phyloP scores from a whole-genome alignment of 2,888 invertebrate genomes.

The Harmothoe impar region DNA sequence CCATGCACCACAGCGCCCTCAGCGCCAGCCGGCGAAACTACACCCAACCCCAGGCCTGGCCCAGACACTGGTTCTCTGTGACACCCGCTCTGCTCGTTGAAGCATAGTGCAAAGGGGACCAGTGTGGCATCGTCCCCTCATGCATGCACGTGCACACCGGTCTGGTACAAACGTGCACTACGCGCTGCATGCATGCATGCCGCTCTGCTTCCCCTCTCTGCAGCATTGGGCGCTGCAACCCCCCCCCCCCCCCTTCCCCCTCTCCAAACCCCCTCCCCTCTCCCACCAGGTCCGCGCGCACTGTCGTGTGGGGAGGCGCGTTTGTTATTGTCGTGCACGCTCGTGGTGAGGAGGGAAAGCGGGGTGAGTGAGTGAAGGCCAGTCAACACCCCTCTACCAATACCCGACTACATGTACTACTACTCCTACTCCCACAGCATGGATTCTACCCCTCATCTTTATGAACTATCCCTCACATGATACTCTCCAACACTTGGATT shows the following conservation, averaged over 20 bases:
- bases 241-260: neutral
- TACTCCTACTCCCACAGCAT: neutral
- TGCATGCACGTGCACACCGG: too few species aligned
- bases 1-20: neutral
- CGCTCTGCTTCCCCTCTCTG: neutral
- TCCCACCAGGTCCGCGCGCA: neutral
- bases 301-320: neutral
- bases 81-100: too few species aligned
- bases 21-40: neutral
- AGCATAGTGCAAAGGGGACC: too few species aligned
- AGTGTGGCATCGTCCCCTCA: too few species aligned
- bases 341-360: neutral
- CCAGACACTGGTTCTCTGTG: too few species aligned
- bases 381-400: neutral
- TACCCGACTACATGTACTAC: neutral
- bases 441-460: neutral
- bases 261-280: neutral
- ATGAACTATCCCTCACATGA: neutral
- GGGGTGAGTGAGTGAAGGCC: neutral
- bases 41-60: neutral
- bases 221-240: neutral
- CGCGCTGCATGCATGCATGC: neutral
- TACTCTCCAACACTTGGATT: neutral
- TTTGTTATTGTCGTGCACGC: conserved; percentile 21
- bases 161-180: neutral